phyloP scores from a whole-genome alignment of 2,797 vertebrate species.

The Mus spretus region DNA sequence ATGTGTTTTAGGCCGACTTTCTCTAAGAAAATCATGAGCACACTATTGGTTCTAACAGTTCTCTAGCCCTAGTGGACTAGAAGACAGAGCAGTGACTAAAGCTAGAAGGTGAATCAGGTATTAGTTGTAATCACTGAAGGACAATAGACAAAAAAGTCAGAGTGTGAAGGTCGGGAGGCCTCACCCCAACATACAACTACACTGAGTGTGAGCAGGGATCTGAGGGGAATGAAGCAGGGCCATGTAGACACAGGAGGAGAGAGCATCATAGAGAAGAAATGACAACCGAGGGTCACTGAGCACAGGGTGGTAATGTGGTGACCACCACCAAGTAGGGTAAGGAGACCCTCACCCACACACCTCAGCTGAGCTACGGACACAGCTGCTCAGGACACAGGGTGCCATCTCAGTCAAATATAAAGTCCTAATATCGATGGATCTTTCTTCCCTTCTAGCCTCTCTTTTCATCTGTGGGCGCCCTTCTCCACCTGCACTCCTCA shows the following conservation, averaged over 20 bases:
- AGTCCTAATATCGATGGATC: background rate
- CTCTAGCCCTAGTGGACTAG: too few relatives aligned
- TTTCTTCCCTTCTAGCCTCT: background rate
- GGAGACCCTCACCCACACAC: too few relatives aligned
- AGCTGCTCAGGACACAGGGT: too few relatives aligned
- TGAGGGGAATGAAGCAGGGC: background rate
- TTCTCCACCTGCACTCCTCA: accelerated
- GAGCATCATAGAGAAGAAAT: background rate
- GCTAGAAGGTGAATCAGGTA: background rate
- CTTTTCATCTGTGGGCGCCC: background rate
- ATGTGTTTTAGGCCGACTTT: background rate
- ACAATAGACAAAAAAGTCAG: background rate
- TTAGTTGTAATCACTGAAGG: background rate
- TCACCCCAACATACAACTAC: background rate
- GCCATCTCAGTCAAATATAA: too few relatives aligned
- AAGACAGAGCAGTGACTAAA: background rate
- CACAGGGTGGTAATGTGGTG: background rate
- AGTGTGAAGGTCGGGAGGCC: background rate
- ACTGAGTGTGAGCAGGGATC: background rate
- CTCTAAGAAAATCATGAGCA: too few relatives aligned
- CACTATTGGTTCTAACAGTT: too few relatives aligned
- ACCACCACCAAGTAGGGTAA: too few relatives aligned
- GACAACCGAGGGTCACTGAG: background rate
- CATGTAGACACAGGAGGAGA: too few relatives aligned
- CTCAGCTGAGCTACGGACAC: too few relatives aligned